Evolutionary conservation across 2,888 invertebrate genomes (phyloP).

Genomic region (Cerastoderma edule): DNA sequence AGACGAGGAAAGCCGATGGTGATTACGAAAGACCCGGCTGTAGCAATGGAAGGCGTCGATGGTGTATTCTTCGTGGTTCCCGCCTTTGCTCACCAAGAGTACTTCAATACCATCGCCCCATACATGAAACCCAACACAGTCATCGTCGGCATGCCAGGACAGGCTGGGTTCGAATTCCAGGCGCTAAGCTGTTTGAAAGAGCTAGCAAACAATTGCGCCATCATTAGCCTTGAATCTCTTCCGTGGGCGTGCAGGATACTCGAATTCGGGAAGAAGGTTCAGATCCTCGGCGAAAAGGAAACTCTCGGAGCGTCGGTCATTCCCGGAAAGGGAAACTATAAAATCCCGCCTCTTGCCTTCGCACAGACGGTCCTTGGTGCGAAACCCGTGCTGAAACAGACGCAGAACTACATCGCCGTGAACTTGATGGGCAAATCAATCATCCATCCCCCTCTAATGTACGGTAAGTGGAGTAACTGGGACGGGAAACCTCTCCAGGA

Average conservation of each 20-base stretch:
- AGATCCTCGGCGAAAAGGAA: conserved; percentile 71
- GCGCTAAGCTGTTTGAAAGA: conserved; percentile 62
- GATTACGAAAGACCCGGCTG: conserved; percentile 69
- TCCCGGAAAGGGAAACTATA: conserved; percentile 53
- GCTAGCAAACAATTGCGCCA: conserved; percentile 54
- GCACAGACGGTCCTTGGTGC: conserved; percentile 68
- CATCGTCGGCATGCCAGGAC: conserved; percentile 75
- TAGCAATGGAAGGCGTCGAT: conserved; percentile 67
- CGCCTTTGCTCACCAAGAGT: conserved; percentile 76
- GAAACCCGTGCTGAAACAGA: conserved; percentile 60
- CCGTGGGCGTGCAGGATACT: conserved; percentile 76
- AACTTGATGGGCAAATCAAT: conserved; percentile 73
- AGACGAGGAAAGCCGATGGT: conserved; percentile 63
- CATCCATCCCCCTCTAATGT: conserved; percentile 75
- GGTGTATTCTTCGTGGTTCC: conserved; percentile 74
- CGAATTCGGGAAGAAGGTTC: conserved; percentile 68
- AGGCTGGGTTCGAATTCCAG: conserved; percentile 76
- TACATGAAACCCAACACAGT: conserved; percentile 67
- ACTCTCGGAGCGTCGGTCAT: conserved; percentile 64
- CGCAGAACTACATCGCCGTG: conserved; percentile 70
- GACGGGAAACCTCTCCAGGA: conserved; percentile 67
- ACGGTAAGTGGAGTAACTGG: conserved; percentile 72
- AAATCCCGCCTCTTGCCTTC: conserved; percentile 52
- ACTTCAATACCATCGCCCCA: conserved; percentile 68
- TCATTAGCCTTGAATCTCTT: conserved; percentile 70